Evolutionary conservation across 2,888 invertebrate genomes (phyloP).

Genomic region (Diarsia rubi): DNA sequence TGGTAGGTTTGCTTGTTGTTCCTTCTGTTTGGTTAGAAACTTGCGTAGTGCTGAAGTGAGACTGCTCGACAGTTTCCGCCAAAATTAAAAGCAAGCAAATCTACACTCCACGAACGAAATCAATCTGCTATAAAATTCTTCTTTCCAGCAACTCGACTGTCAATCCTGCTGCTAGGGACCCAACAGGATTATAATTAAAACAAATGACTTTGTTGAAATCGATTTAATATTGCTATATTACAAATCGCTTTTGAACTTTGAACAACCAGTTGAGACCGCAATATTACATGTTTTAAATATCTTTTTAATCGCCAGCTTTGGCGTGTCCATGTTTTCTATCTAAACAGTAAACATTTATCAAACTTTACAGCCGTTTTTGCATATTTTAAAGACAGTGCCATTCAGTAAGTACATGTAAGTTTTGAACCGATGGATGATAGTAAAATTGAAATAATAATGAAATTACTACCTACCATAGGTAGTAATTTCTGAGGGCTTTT

Average conservation of each 20-base stretch:
- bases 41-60: neutral
- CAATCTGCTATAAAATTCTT: neutral
- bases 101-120: neutral
- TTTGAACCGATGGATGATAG: conserved; percentile 17
- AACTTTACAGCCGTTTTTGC: conserved; percentile 54
- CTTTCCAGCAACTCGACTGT: neutral
- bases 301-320: conserved; percentile 52
- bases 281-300: conserved; percentile 75
- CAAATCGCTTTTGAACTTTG: conserved; percentile 87
- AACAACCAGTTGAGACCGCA: conserved; percentile 85
- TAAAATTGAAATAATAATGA: conserved; percentile 36
- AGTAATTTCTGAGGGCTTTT: conserved; percentile 14
- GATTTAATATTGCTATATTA: conserved; percentile 88
- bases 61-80: neutral
- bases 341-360: conserved; percentile 70
- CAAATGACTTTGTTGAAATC: conserved; percentile 73
- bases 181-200: conserved; percentile 37
- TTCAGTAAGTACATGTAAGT: conserved; percentile 27
- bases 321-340: conserved; percentile 65
- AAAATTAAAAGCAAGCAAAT: neutral
- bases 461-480: too few relatives aligned
- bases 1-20: neutral
- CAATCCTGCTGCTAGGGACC: neutral
- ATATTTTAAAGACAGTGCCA: conserved; percentile 57
- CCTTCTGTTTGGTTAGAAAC: neutral